A percentile compares a stretch with the other conserved stretches of the same genome.
Evolutionary conservation across 1,140 invertebrate species (phyloP).

Genomic region (Protaetia brevitarsis): DNA sequence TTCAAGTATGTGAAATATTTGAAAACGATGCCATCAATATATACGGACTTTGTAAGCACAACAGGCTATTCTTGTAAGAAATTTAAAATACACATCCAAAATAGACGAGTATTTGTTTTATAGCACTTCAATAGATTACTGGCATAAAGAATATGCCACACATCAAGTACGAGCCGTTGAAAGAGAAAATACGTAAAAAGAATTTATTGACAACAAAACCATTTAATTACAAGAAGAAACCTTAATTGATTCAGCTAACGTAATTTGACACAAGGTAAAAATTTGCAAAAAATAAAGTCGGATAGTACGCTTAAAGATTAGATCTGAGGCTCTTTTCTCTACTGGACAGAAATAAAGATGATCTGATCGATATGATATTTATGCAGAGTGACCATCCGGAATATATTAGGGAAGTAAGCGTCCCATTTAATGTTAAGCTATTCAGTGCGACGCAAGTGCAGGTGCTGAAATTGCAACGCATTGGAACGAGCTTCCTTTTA

Average conservation of each 20-base stretch:
- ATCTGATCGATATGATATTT: neutral
- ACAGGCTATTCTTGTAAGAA: constrained; percentile 7
- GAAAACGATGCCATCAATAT: too few relatives aligned
- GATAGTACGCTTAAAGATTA: constrained; percentile 15
- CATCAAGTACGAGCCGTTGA: constrained; percentile 7
- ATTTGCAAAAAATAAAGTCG: constrained; percentile 15
- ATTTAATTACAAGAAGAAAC: constrained; percentile 7
- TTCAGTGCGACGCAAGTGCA: too few relatives aligned
- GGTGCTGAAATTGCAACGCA: too few relatives aligned
- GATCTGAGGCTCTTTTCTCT: neutral
- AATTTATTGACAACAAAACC: constrained; percentile 1
- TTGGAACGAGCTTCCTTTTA: too few relatives aligned
- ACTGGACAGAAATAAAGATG: constrained; percentile 6
- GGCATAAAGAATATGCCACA: constrained; percentile 10
- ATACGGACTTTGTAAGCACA: constrained; percentile 6
- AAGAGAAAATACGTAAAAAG: constrained; percentile 1
- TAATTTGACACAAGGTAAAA: neutral
- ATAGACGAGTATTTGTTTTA: neutral
- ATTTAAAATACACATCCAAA: constrained; percentile 9
- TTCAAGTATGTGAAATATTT: too few relatives aligned
- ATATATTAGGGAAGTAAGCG: too few relatives aligned
- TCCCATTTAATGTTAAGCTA: too few relatives aligned
- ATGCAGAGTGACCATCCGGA: neutral
- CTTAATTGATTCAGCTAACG: neutral
- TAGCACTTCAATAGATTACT: constrained; percentile 4